Percentiles rank a stretch among this genome's conserved stretches.
These are phyloP conservation scores for Polyodon spathula DNA, from an alignment of 2,113 vertebrate genomes.

Conservation along the genomic window DNA sequence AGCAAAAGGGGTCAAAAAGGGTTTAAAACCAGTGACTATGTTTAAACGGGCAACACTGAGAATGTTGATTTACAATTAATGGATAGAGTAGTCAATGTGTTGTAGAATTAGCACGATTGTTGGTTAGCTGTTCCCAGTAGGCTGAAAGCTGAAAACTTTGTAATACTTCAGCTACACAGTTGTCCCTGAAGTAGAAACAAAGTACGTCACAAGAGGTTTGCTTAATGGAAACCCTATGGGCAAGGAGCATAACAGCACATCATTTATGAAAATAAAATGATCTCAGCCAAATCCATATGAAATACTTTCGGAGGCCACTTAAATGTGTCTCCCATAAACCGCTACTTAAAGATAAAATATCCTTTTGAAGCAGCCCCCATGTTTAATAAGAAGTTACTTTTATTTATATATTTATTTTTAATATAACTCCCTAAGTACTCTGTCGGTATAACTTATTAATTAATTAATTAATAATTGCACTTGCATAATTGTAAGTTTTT, in stretches of 20 bases:
- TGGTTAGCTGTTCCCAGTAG: conserved; percentile 73
- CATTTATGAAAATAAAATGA: conserved; percentile 79
- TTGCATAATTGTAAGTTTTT: background rate
- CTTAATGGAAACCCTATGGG: conserved; percentile 87
- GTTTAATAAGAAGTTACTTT: background rate
- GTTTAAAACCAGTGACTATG: background rate
- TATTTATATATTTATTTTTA: background rate
- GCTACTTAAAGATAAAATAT: conserved; percentile 40
- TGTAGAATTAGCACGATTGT: conserved; percentile 57
- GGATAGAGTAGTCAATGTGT: conserved; percentile 59
- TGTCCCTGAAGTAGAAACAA: conserved; percentile 59
- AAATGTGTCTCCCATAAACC: conserved; percentile 77
- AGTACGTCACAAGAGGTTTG: conserved; percentile 46
- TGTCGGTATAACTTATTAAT: background rate
- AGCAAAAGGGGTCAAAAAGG: conserved; percentile 16
- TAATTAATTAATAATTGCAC: background rate
- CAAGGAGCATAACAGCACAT: conserved; percentile 86
- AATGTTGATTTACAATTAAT: conserved; percentile 73
- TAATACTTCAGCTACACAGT: conserved; percentile 68
- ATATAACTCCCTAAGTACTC: background rate
- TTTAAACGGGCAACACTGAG: conserved; percentile 22
- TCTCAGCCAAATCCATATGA: conserved; percentile 75
- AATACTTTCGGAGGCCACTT: conserved; percentile 73
- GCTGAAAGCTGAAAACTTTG: conserved; percentile 79
- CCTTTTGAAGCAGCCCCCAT: conserved; percentile 15